Percentiles rank a stretch among this genome's conserved stretches.
Conservation (phyloP, 2,797 vertebrate species). For the Falco naumanni region DNA sequence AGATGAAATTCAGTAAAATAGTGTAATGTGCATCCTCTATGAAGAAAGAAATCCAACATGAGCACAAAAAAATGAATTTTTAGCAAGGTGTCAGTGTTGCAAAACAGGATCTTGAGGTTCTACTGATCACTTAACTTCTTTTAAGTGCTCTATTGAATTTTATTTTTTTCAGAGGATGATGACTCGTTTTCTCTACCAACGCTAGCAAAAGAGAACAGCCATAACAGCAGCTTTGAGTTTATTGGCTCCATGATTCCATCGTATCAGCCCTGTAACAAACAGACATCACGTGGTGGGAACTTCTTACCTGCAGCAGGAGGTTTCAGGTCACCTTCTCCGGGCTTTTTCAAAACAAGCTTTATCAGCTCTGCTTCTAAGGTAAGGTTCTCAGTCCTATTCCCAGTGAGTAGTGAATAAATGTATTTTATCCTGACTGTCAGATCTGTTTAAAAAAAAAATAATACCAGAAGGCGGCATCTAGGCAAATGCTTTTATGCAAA, state of each 20-base stretch:
- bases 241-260: constrained; percentile 94
- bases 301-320: constrained; percentile 62
- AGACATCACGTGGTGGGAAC: constrained; percentile 77
- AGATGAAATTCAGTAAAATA: neutral
- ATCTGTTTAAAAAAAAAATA: neutral
- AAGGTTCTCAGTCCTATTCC: neutral
- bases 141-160: neutral
- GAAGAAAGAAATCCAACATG: neutral
- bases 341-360: constrained; percentile 91
- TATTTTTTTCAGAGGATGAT: constrained; percentile 83
- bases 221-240: constrained; percentile 98
- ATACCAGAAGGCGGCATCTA: neutral
- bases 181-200: constrained; percentile 85
- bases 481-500: neutral
- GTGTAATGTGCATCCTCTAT: neutral
- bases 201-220: constrained; percentile 90
- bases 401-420: neutral
- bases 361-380: constrained; percentile 95
- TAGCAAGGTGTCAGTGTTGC: neutral
- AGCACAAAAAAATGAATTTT: neutral
- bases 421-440: neutral
- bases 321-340: constrained; percentile 93
- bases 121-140: neutral
- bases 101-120: neutral
- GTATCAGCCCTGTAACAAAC: constrained; percentile 90